Base-by-base conservation (phyloP, 2,797 vertebrate genomes). In the Odontamblyopus lacepedii region DNA sequence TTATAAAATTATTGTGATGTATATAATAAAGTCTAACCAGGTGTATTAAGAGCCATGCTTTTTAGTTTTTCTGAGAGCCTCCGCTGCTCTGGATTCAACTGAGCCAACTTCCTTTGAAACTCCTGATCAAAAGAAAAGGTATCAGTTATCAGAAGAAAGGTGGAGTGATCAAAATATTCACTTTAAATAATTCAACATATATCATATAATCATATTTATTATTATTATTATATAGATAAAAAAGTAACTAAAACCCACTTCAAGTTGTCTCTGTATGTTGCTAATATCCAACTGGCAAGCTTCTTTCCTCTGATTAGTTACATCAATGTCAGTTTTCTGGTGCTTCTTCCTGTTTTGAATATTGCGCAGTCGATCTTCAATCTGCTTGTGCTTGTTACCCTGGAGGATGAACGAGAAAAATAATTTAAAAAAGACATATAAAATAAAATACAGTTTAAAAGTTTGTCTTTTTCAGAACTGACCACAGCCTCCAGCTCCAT, bases 401-500 rank as follows among this genome's bases (percentile, higher is more conserved):
- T 99, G 84, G 29, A 38, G 73, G 70, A 84, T 61, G 77, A 70
- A 84, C 13, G 9, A 48, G 13, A 13, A 44, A 12, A 44, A 44
- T 13, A 2, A 13, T 38, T 38, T 38, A 13, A 44, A 48, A 48
- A 48, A 48, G 15, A 4, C 15, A 48, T 48, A 44, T 44, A 26
- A 59, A 29, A 2, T 27, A 27, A 1, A 29, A 51, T 44, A 48
- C 48, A 35, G 16, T 18, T 41, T 27, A 29, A 65, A 2, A 35
- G 27, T 19, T 50, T 44, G 18, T 6, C 9, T 56, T 57, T 57
- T 12, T 44, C 5, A 30, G 5, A 32, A 83, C 96, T 93, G 88
- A 99, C 97, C 95, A 99, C 92, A 53, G 96, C 96, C 90, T 99
- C 97, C 89, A 99, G 88, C 81, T 99, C 97, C 85, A 98, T 94